phyloP scores from a whole-genome alignment of 2,888 invertebrate species.

The Phragmatobia fuliginosa region DNA sequence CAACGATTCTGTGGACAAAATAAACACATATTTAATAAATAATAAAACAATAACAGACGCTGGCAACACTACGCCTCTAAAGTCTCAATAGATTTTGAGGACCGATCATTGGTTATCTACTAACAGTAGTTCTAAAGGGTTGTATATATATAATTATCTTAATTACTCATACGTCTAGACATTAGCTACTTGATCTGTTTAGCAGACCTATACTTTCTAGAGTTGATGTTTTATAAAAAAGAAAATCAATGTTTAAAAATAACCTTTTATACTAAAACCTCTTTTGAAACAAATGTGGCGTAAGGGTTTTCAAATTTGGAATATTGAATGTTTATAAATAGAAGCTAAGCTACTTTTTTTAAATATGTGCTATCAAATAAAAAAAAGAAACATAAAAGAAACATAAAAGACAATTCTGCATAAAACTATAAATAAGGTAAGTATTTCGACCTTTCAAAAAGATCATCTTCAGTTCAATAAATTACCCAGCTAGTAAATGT shows the following conservation, averaged over 20 bases:
- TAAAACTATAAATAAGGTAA: no score
- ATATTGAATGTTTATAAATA: background rate
- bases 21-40: slow-evolving; percentile 1
- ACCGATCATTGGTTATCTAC: slow-evolving; percentile 73
- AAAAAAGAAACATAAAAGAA: no score
- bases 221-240: no score
- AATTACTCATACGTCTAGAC: slow-evolving; percentile 73
- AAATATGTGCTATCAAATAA: no score
- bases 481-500: background rate
- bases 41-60: background rate
- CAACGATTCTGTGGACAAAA: slow-evolving; percentile 79
- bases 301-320: background rate
- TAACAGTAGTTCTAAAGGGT: slow-evolving; percentile 70
- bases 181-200: slow-evolving; percentile 48
- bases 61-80: slow-evolving; percentile 11
- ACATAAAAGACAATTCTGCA: no score
- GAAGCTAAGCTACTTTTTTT: background rate
- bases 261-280: background rate
- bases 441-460: no score
- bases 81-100: slow-evolving; percentile 53
- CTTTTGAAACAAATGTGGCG: background rate
- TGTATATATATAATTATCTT: slow-evolving; percentile 75
- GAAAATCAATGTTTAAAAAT: background rate
- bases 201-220: slow-evolving; percentile 17
- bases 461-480: background rate